Conservation (phyloP, 2,113 vertebrate species). For the Chamaetylas fuelleborni region DNA sequence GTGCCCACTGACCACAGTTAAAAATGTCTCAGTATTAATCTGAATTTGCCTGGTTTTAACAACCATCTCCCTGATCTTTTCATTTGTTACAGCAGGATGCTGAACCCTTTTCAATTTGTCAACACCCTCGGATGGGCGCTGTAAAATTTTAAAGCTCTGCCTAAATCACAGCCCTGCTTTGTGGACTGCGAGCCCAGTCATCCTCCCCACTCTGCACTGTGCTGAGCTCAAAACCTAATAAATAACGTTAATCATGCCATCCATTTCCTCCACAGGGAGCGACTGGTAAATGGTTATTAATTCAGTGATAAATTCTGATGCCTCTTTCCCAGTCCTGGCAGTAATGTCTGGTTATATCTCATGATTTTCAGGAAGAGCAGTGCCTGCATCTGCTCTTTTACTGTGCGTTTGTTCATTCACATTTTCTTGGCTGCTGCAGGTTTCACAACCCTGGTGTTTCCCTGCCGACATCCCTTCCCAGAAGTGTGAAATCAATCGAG, state of each 20-base stretch:
- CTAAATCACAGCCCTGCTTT: slow-evolving; percentile 38
- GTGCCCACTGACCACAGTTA: not conserved
- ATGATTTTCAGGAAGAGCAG: slow-evolving; percentile 42
- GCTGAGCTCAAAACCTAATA: slow-evolving; percentile 30
- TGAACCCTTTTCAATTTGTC: slow-evolving; percentile 25
- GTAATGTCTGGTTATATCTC: not conserved
- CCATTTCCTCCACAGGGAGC: slow-evolving; percentile 26
- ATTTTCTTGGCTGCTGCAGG: not conserved
- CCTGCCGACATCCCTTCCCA: not conserved
- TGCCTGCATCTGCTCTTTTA: not conserved
- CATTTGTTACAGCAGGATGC: not conserved
- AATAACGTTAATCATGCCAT: slow-evolving; percentile 46
- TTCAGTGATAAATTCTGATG: slow-evolving; percentile 32
- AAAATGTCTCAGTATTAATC: not conserved
- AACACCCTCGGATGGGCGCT: not conserved
- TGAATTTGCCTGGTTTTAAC: not conserved
- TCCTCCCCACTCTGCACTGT: not conserved
- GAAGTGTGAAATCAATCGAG: slow-evolving; percentile 26
- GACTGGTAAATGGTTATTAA: slow-evolving; percentile 51
- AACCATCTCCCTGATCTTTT: not conserved
- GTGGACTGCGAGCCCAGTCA: not conserved
- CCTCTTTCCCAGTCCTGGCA: slow-evolving; percentile 37
- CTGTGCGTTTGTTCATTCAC: not conserved
- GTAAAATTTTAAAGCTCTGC: slow-evolving; percentile 43
- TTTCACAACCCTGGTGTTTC: not conserved